Evolutionary conservation across 2,113 vertebrate genomes (phyloP).

Genomic region (Rutilus rutilus): DNA sequence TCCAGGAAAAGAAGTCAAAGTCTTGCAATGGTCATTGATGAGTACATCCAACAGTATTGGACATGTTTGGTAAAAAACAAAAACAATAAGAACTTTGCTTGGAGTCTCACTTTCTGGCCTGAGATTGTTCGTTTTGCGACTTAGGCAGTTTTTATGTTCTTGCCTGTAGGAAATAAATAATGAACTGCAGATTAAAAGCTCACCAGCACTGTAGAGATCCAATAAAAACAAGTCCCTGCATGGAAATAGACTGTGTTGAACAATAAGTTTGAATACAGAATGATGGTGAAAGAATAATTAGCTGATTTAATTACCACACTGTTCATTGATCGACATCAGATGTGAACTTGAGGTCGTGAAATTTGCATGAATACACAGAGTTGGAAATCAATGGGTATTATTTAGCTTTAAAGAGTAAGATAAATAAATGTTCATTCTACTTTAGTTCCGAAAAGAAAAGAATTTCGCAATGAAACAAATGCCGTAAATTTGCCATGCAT

Average conservation of each 20-base stretch:
- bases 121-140: not conserved
- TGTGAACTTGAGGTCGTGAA: conserved; percentile 60
- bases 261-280: conserved; percentile 9
- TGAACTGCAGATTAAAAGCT: conserved; percentile 38
- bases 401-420: conserved; percentile 63
- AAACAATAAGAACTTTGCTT: not conserved
- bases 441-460: not conserved
- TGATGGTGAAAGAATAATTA: conserved; percentile 54
- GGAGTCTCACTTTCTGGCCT: conserved; percentile 1
- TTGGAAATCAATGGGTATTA: conserved; percentile 70
- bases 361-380: conserved; percentile 62
- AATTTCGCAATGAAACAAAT: not conserved
- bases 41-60: not conserved
- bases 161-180: conserved; percentile 27
- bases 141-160: conserved; percentile 32
- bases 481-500: not conserved
- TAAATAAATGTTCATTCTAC: conserved; percentile 30
- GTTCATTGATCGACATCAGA: conserved; percentile 52
- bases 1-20: not conserved
- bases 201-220: conserved; percentile 26
- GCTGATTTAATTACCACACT: conserved; percentile 54
- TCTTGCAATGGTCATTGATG: not conserved
- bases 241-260: conserved; percentile 10
- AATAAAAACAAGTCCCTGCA: conserved; percentile 21
- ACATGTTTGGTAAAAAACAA: not conserved